Evolutionary conservation across 2,797 vertebrate species (phyloP), one percentile per base, ranked within the genome.

Genomic region (Erethizon dorsatum): DNA sequence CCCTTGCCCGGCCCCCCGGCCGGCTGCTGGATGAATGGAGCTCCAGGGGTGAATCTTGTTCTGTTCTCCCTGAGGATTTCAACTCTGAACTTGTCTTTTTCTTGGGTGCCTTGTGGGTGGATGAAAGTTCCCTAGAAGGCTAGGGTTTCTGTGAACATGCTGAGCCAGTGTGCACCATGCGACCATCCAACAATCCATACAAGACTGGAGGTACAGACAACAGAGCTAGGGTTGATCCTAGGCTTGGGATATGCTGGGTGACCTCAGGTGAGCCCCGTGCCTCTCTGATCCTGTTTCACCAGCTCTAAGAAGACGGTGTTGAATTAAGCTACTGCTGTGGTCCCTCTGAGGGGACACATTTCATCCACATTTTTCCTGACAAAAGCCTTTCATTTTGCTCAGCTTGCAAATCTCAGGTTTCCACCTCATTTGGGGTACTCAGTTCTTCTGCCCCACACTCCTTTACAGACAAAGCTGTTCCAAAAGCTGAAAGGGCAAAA

Each of bases 401-500:
- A 18, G 92, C 26, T 82, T 96, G 83, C 56, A 95, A 47, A 59
- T 77, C 14, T 69, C 31, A 86, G 45, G 41, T 15, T 92, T 63
- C 95, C 26, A 79, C 0, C 41, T 69, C 80, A 7, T 63, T 2
- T 5, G 56, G 24, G 28, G 28, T 90, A 78, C 89, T 84, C 5
- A 12, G 75, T 59, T 88, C 78, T 71, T 93, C 24, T 28, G 26
- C 89, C 67, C 84, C 83, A 2, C 54, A 20, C 6, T 63, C 83
- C 85, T 65, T 91, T 96, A 95, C 85, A 69, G 17, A 78, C 9
- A 71, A 71, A 41, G 37, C 83, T 0, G 12, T 45, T 31, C 61
- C 45, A 47, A 87, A 92, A 95, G 83, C 94, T 73, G 96, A 96
- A 97, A 97, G 92, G 96, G 95, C 92, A 77, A 80, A 97, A 96